phyloP scores from a whole-genome alignment of 1,140 invertebrate genomes.

The Spodoptera litura region DNA sequence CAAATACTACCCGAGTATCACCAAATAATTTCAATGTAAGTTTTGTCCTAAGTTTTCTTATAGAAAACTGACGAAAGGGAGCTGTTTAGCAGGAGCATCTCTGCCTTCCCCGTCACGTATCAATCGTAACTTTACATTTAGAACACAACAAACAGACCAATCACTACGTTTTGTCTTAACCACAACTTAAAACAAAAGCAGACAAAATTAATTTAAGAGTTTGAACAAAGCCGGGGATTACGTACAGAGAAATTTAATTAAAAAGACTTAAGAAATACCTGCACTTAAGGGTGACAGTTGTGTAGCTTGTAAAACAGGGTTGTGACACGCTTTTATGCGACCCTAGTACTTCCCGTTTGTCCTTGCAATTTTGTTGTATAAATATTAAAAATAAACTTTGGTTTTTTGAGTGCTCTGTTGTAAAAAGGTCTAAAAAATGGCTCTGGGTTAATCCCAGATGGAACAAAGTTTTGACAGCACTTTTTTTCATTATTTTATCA shows the following conservation, averaged over 20 bases:
- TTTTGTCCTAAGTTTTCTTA: too few relatives aligned
- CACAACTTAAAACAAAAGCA: constrained; percentile 2
- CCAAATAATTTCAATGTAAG: too few relatives aligned
- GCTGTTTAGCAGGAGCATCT: neutral
- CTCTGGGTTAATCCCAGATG: too few relatives aligned
- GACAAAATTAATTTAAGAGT: constrained; percentile 55
- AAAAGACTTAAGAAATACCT: constrained; percentile 49
- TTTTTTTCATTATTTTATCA: too few relatives aligned
- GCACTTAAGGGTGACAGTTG: constrained; percentile 10
- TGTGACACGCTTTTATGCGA: constrained; percentile 4
- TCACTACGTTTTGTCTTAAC: constrained; percentile 3
- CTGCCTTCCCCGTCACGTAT: too few relatives aligned
- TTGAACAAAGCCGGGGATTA: constrained; percentile 48
- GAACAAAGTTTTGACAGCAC: too few relatives aligned
- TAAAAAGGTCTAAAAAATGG: neutral
- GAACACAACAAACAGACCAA: neutral
- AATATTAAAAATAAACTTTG: too few relatives aligned
- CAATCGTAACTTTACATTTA: too few relatives aligned
- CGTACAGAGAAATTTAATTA: constrained; percentile 56
- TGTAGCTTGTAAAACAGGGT: neutral
- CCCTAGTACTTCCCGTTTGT: constrained; percentile 13
- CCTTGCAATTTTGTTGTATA: too few relatives aligned
- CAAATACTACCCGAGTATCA: too few relatives aligned
- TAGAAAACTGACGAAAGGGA: too few relatives aligned
- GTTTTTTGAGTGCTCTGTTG: neutral